phyloP scores from a whole-genome alignment of 2,888 invertebrate species.

The Agonopterix arenella region DNA sequence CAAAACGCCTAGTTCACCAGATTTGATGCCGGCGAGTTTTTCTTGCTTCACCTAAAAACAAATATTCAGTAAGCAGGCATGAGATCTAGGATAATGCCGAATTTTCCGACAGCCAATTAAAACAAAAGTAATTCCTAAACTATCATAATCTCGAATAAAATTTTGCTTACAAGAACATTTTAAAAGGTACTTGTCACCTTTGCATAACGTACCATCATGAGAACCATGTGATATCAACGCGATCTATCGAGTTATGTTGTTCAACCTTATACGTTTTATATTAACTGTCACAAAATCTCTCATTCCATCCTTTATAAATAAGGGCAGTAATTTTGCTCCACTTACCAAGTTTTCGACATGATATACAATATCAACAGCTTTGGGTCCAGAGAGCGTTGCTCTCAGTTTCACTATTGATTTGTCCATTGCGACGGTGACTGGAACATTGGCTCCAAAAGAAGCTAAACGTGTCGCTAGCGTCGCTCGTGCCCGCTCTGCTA shows the following conservation, averaged over 20 bases:
- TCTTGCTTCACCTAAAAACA: slow-evolving; percentile 58
- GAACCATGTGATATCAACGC: no score
- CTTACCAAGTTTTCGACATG: slow-evolving; percentile 85
- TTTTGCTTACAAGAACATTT: no score
- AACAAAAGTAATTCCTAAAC: no score
- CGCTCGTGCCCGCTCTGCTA: slow-evolving; percentile 70
- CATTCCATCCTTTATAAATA: no score
- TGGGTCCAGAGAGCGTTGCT: slow-evolving; percentile 82
- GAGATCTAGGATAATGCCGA: no score
- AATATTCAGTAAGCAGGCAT: background rate
- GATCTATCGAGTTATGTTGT: no score
- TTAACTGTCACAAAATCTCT: no score
- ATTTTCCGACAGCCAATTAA: no score
- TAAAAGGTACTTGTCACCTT: no score
- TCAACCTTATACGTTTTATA: no score
- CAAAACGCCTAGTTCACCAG: slow-evolving; percentile 25
- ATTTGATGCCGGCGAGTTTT: slow-evolving; percentile 38
- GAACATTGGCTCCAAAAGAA: slow-evolving; percentile 47
- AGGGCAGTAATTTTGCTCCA: background rate
- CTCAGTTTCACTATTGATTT: slow-evolving; percentile 70
- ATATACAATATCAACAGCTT: slow-evolving; percentile 87
- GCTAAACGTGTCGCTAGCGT: slow-evolving; percentile 42
- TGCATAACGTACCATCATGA: no score
- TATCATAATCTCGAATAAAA: no score
- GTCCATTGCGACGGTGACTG: slow-evolving; percentile 49